A percentile compares a stretch with the other conserved stretches of the same genome.
These are phyloP conservation scores for Xerus inauris DNA, from an alignment of 2,113 vertebrate genomes.

Conservation along the genomic window DNA sequence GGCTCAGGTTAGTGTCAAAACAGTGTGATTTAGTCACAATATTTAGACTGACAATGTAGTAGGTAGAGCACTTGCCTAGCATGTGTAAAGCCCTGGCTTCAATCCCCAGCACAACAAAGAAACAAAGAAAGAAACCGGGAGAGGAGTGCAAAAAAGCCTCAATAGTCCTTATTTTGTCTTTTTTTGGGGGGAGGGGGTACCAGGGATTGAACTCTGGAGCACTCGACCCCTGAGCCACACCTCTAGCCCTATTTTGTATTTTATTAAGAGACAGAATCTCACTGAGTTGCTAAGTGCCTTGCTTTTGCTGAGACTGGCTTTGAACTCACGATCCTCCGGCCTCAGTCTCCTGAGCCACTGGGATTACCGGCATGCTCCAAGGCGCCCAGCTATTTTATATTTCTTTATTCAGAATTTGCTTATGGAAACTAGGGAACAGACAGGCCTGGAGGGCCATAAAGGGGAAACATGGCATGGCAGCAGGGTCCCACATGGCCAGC, in stretches of 20 bases:
- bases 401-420: neutral
- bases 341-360: too few species aligned
- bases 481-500: too few species aligned
- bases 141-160: neutral
- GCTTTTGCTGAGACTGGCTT: too few species aligned
- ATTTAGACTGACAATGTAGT: neutral
- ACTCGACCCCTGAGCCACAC: too few species aligned
- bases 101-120: neutral
- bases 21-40: neutral
- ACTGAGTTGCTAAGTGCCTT: too few species aligned
- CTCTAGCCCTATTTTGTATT: too few species aligned
- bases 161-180: neutral
- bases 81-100: neutral
- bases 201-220: too few species aligned
- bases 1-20: neutral
- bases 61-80: neutral
- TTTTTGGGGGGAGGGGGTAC: too few species aligned
- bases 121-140: neutral
- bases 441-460: neutral
- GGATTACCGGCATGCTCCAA: too few species aligned
- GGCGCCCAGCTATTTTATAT: neutral
- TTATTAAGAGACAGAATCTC: too few species aligned
- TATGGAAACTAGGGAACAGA: neutral
- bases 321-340: too few species aligned
- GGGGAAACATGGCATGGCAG: neutral